Base-by-base conservation (phyloP, 2,113 vertebrate genomes). In the Uria aalge region DNA sequence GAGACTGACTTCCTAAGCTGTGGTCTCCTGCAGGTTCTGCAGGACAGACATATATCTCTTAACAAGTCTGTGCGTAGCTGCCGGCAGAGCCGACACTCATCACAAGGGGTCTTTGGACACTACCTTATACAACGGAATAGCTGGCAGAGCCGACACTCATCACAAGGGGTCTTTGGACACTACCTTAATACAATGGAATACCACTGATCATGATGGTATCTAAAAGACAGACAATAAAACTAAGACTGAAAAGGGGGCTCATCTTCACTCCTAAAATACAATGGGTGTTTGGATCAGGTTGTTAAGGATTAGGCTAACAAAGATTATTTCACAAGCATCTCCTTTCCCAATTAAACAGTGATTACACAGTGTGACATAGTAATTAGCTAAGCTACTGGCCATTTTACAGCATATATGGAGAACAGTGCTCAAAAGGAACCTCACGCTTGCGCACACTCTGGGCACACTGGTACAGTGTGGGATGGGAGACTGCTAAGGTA, bases 401-500 rank as follows among this genome's bases (percentile, higher is more conserved):
- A 19, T 76, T 90, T 90, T 64, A 72, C 1, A 3, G 57, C 17
- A 29, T 23, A 29, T 24, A 8, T 9, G 13, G 47, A 16, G 30
- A 56, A 15, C 1, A 41, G 32, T 2, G 8, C 34, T 67, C 5
- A 1, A 36, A 77, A 85, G 30, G 19, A 93, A 63, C 26, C 24
- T 55, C 29, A 8, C 0, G 3, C 30, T 36, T 9, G 3, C 2
- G 2, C 38, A 50, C 10, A 0, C 17, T 36, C 24, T 41, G 74
- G 43, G 66, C 34, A 73, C 41, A 4, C 1, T 0, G 59, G 48
- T 71, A 18, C 64, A 22, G 59, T 6, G 3, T 2, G 18, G 82
- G 83, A 86, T 29, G 86, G 67, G 55, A 86, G 18, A 27, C 3
- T 55, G 76, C 60, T 32, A 77, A 67, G 29, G 47, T 14, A 86